Evolutionary conservation across 2,797 vertebrate genomes (phyloP).

Genomic region (Xenentodon cancila): DNA sequence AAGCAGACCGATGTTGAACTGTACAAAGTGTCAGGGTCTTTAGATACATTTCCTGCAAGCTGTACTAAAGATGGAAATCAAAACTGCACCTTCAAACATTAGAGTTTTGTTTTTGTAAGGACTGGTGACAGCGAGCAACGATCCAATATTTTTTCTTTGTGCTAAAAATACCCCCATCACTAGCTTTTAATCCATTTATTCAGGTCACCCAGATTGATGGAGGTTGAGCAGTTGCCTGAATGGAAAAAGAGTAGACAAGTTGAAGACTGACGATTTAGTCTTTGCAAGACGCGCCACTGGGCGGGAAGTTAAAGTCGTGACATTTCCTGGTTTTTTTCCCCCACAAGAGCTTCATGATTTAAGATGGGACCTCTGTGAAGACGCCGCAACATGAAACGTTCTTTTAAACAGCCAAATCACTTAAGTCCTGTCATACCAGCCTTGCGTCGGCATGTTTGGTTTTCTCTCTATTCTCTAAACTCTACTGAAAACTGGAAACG

Average conservation of each 20-base stretch:
- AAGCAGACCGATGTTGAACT: slow-evolving; percentile 83
- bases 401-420: too few relatives aligned
- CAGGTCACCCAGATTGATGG: slow-evolving; percentile 20
- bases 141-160: slow-evolving; percentile 78
- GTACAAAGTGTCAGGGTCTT: slow-evolving; percentile 91
- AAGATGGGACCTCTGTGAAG: too few relatives aligned
- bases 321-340: neutral
- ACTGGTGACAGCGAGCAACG: slow-evolving; percentile 78
- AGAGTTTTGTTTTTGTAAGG: slow-evolving; percentile 70
- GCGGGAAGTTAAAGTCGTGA: too few relatives aligned
- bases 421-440: too few relatives aligned
- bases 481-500: too few relatives aligned
- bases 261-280: slow-evolving; percentile 2
- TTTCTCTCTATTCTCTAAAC: too few relatives aligned
- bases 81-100: slow-evolving; percentile 85
- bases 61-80: slow-evolving; percentile 83
- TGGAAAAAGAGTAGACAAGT: slow-evolving; percentile 24
- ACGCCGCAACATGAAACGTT: too few relatives aligned
- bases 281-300: too few relatives aligned
- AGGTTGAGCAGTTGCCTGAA: slow-evolving; percentile 38
- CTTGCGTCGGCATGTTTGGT: too few relatives aligned
- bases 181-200: neutral
- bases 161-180: neutral
- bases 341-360: neutral
- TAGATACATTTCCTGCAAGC: slow-evolving; percentile 85